Evolutionary conservation across 2,113 vertebrate species (phyloP).

Genomic region (Channa maculata): DNA sequence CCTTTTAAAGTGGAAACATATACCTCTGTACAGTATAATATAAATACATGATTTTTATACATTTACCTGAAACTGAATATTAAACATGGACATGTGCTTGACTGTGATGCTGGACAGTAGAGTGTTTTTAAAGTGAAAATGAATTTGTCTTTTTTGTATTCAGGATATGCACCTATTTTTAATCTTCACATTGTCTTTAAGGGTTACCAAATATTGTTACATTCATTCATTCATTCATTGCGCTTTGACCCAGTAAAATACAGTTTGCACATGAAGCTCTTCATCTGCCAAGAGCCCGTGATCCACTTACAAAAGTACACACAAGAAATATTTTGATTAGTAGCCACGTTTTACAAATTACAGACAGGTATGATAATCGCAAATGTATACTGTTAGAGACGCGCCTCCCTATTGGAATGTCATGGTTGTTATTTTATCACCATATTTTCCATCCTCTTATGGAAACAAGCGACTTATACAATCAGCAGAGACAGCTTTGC

Average conservation of each 20-base stretch:
- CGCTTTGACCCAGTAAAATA: conserved; percentile 12
- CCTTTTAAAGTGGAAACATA: conserved; percentile 35
- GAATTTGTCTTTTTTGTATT: conserved; percentile 10
- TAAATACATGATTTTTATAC: conserved; percentile 16
- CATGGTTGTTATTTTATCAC: conserved; percentile 62
- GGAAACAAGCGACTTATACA: conserved; percentile 69
- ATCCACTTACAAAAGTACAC: conserved; percentile 64
- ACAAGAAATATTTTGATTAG: conserved; percentile 48
- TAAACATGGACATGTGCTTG: not conserved
- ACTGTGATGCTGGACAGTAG: conserved; percentile 17
- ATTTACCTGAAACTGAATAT: conserved; percentile 11
- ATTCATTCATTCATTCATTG: not conserved
- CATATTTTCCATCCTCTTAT: conserved; percentile 64
- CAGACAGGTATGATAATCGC: conserved; percentile 61
- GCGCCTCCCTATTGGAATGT: conserved; percentile 53
- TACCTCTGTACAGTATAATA: conserved; percentile 28
- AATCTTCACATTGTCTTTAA: not conserved
- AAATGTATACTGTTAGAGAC: conserved; percentile 41
- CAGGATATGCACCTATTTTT: conserved; percentile 31
- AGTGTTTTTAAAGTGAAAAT: conserved; percentile 7
- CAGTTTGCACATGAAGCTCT: conserved; percentile 8
- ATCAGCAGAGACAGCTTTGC: conserved; percentile 62
- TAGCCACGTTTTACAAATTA: conserved; percentile 64
- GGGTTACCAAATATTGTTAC: conserved; percentile 4
- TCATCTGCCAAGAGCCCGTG: conserved; percentile 13